These are phyloP conservation scores for Drosophila eugracilis DNA, from an alignment of 1,140 invertebrate species.

Conservation along the genomic window DNA sequence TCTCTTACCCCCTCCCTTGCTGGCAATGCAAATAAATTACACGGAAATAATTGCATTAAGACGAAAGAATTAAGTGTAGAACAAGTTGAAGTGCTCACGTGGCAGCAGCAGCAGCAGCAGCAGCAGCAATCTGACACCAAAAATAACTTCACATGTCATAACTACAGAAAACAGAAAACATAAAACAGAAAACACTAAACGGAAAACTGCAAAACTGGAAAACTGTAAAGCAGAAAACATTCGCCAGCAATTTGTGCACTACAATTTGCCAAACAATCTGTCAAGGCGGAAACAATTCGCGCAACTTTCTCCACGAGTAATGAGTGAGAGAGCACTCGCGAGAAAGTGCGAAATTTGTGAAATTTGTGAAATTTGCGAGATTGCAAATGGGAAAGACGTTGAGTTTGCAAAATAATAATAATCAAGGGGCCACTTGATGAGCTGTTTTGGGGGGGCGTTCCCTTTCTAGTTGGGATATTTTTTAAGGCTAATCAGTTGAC, in stretches of 20 bases:
- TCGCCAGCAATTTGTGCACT: conserved; percentile 43
- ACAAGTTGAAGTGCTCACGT: conserved; percentile 10
- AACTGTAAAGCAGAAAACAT: too few species aligned
- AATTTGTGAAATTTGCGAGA: too few species aligned
- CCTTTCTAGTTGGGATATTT: conserved; percentile 7
- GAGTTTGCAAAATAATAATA: conserved; percentile 30
- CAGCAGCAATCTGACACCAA: too few species aligned
- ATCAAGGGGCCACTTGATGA: conserved; percentile 27
- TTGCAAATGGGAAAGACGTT: too few species aligned
- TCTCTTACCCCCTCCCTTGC: conserved; percentile 23
- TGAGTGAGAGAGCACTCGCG: conserved; percentile 25
- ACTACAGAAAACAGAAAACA: conserved; percentile 1
- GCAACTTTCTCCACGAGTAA: conserved; percentile 33
- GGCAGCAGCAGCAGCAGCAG: too few species aligned
- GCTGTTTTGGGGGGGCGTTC: conserved; percentile 16
- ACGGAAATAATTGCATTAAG: conserved; percentile 83
- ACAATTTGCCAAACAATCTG: conserved; percentile 52
- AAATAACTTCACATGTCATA: conserved; percentile 21
- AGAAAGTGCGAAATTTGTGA: conserved; percentile 18
- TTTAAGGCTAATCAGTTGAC: conserved; percentile 30
- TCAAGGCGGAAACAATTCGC: conserved; percentile 40
- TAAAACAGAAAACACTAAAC: background rate
- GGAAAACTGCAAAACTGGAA: too few species aligned
- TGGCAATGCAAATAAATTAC: conserved; percentile 75
- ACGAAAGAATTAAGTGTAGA: conserved; percentile 35